These are phyloP conservation scores for Leptarthrus brevirostris DNA, from an alignment of 2,888 invertebrate species.

Conservation along the genomic window DNA sequence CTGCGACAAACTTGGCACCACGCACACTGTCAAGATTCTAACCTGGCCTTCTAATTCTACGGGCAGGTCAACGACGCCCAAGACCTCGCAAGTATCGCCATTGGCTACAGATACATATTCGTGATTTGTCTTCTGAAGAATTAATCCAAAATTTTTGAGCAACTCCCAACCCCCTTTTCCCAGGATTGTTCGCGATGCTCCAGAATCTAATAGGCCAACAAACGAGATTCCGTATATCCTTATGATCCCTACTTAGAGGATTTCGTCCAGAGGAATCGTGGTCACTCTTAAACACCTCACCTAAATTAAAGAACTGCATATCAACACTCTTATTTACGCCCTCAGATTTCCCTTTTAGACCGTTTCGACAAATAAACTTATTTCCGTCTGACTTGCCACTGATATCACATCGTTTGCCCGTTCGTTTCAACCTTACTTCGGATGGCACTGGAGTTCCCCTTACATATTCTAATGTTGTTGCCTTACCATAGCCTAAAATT, in stretches of 20 bases:
- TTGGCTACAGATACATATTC: neutral
- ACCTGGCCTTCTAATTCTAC: neutral
- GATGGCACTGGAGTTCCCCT: too few relatives aligned
- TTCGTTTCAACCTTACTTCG: too few relatives aligned
- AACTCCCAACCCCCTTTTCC: constrained; percentile 13
- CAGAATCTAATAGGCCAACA: constrained; percentile 30
- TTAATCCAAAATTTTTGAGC: neutral
- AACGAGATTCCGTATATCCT: neutral
- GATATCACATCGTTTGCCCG: too few relatives aligned
- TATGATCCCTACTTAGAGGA: neutral
- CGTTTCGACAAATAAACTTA: too few relatives aligned
- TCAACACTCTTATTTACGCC: neutral
- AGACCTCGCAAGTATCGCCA: neutral
- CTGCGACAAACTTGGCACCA: neutral
- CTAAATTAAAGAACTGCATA: neutral
- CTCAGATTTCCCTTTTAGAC: too few relatives aligned
- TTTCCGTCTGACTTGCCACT: too few relatives aligned
- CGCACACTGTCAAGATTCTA: neutral
- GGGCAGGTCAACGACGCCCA: neutral
- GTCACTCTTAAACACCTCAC: neutral
- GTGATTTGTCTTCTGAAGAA: accelerated
- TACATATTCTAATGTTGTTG: too few relatives aligned
- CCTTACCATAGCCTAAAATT: too few relatives aligned
- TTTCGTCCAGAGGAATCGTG: neutral
- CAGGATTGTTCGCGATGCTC: constrained; percentile 11